Evolutionary conservation across 2,113 vertebrate genomes (phyloP), one percentile per base, ranked within the genome.

Genomic region (Coracopsis vasa): DNA sequence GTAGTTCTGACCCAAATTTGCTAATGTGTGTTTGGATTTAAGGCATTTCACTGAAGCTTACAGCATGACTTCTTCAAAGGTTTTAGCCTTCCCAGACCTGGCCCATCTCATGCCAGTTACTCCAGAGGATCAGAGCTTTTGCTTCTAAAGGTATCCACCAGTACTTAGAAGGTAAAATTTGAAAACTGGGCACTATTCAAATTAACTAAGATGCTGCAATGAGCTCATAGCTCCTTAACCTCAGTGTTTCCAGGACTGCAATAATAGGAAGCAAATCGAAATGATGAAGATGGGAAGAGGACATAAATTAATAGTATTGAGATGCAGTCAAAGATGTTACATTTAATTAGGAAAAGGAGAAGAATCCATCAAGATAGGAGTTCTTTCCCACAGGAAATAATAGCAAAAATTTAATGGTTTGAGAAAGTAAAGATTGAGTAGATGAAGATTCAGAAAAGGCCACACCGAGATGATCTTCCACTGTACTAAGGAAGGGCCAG

Each of bases 1-100:
- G 56, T 48, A 92, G 45, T 79, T 79, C 61, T 92, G 89, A 82
- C 80, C 78, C 84, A 94, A 94, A 91, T 87, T 94, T 94, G 16
- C 65, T 89, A 92, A 87, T 45, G 44, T 67, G 37, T 9, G 37
- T 75, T 94, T 89, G 66, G 47, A 94, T 95, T 85, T 75, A 91
- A 73, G 80, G 60, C 78, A 75, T 21, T 51, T 87, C 41, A 85
- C 25, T 83, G 53, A 94, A 83, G 25, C 69, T 54, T 56, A 56
- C 33, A 82, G 28, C 16, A 33, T n/a, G 13, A 89, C 4, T 91
- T 91, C 81, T 51, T 81, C 73, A 75, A 90, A 92, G 33, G 24
- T 90, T 89, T 81, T 85, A 70, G 50, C 44, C 27, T 84, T 88
- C 65, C 33, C 27, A 87, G 61, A 64, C 42, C 14, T 56, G 75